Evolutionary conservation across 2,888 invertebrate species (phyloP).

Genomic region (Eilema caniola): DNA sequence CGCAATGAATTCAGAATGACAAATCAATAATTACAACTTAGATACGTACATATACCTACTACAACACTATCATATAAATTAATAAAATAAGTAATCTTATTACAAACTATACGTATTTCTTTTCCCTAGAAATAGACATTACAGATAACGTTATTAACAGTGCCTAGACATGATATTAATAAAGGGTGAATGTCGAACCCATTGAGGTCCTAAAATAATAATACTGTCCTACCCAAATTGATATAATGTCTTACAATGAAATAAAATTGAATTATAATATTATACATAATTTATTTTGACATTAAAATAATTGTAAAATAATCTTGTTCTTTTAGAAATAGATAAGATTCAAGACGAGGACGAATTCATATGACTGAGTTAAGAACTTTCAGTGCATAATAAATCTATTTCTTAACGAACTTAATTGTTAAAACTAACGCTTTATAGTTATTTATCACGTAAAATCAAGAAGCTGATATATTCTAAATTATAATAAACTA

Average conservation of each 20-base stretch:
- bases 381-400: not conserved
- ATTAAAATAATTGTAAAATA: conserved; percentile 33
- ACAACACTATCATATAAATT: not conserved
- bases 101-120: not conserved
- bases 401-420: conserved; percentile 36
- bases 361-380: not conserved
- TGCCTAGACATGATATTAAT: conserved; percentile 54
- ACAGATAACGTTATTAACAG: conserved; percentile 33
- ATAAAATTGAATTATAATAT: conserved; percentile 30
- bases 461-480: conserved; percentile 70
- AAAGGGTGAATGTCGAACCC: conserved; percentile 30
- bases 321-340: conserved; percentile 38
- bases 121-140: conserved; percentile 26
- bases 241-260: conserved; percentile 48
- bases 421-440: conserved; percentile 66
- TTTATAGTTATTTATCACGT: conserved; percentile 76
- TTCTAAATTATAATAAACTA: conserved; percentile 80
- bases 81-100: not conserved
- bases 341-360: not conserved
- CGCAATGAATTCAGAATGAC: not conserved
- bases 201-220: conserved; percentile 38
- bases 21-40: not conserved
- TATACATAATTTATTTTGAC: conserved; percentile 42
- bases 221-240: conserved; percentile 41
- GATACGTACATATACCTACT: not conserved